Conservation (phyloP, 2,888 invertebrate genomes). For the Rhaphigaster nebulosa region DNA sequence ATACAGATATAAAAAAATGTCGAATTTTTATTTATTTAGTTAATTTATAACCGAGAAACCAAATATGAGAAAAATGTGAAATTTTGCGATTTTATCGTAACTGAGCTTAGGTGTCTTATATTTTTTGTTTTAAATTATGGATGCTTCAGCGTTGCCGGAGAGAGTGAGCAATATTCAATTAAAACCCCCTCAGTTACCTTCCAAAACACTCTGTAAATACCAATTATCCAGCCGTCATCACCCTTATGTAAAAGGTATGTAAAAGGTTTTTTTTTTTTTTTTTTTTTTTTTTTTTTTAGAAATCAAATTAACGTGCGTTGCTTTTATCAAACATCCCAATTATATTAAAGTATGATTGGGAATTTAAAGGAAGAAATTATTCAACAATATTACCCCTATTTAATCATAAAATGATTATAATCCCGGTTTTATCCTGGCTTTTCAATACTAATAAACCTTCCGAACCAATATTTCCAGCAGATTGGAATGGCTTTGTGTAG, state of each 20-base stretch:
- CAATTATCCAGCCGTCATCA: background rate
- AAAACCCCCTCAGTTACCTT: background rate
- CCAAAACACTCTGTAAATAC: background rate
- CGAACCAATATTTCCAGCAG: slow-evolving; percentile 5
- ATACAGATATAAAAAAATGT: too few species aligned
- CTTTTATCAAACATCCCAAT: background rate
- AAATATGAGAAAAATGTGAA: too few species aligned
- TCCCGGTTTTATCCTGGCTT: background rate
- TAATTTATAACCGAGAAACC: too few species aligned
- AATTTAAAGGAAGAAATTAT: background rate
- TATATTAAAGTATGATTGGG: background rate
- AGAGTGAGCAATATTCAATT: background rate
- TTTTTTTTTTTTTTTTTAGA: background rate
- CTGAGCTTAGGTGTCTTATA: too few species aligned
- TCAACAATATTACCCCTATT: background rate
- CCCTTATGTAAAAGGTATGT: background rate
- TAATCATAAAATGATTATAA: slow-evolving; percentile 7
- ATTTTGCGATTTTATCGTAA: too few species aligned
- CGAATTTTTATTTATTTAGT: too few species aligned
- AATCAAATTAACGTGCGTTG: background rate
- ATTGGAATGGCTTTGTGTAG: background rate
- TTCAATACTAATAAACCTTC: background rate
- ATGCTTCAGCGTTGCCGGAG: too few species aligned
- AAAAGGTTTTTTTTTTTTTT: too few species aligned
- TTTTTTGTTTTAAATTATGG: too few species aligned